Percentiles rank a stretch among this genome's conserved stretches.
Evolutionary conservation across 2,888 invertebrate species (phyloP).

Genomic region (Chrysina gloriosa): DNA sequence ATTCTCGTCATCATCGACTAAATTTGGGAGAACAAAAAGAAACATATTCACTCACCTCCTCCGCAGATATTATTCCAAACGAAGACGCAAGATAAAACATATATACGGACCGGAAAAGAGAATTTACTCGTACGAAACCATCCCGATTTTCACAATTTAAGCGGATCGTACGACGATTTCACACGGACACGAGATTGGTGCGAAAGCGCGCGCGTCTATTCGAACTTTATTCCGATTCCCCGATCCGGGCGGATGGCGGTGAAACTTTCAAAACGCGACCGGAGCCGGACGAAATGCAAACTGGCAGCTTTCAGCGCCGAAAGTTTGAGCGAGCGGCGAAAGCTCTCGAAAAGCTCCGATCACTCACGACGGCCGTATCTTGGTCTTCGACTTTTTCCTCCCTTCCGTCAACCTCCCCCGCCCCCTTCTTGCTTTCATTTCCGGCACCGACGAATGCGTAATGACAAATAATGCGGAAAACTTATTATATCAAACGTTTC

Average conservation of each 20-base stretch:
- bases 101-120: too few species aligned
- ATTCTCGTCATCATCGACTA: too few species aligned
- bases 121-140: too few species aligned
- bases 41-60: too few species aligned
- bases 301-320: conserved; percentile 28
- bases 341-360: conserved; percentile 9
- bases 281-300: conserved; percentile 23
- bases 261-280: conserved; percentile 21
- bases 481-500: background rate
- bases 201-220: conserved; percentile 2
- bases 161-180: too few species aligned
- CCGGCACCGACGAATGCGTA: background rate
- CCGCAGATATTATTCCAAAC: too few species aligned
- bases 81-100: too few species aligned
- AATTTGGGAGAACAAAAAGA: too few species aligned
- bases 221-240: background rate
- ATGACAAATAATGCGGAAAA: conserved; percentile 15
- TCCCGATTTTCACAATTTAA: too few species aligned
- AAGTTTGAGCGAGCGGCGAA: conserved; percentile 27
- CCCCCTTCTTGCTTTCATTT: background rate
- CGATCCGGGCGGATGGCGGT: background rate
- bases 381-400: conserved; percentile 15
- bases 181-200: too few species aligned
- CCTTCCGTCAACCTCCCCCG: background rate
- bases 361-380: background rate